phyloP scores from a whole-genome alignment of 30 jellyfish, hydroid and myxozoan species.

The Cassiopea xamachana region DNA sequence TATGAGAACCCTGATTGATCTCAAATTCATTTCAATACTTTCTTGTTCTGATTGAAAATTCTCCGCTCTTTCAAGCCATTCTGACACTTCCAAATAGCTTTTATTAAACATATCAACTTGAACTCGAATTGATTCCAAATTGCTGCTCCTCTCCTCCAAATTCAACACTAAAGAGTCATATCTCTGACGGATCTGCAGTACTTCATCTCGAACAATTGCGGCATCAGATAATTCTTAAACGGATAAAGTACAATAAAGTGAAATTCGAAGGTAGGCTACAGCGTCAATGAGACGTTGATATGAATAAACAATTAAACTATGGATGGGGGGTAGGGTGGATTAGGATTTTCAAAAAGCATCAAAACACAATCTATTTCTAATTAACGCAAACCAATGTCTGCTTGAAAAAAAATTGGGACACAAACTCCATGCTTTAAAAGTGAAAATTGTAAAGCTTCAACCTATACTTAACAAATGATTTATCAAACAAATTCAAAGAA shows the following conservation, averaged over 20 bases:
- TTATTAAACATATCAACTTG: constrained; percentile 83
- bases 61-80: constrained; percentile 95
- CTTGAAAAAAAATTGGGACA: too few relatives aligned
- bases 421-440: too few relatives aligned
- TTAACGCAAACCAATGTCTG: too few relatives aligned
- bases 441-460: too few relatives aligned
- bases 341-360: too few relatives aligned
- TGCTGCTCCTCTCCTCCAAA: constrained; percentile 88
- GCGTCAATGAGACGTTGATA: too few relatives aligned
- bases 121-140: constrained; percentile 77
- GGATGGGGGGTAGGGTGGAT: too few relatives aligned
- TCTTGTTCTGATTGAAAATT: constrained; percentile 66
- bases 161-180: constrained; percentile 58
- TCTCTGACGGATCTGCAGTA: constrained; percentile 65
- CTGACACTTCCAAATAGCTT: constrained; percentile 69
- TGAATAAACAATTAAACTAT: too few relatives aligned
- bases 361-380: too few relatives aligned
- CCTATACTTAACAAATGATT: too few relatives aligned
- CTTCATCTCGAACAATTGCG: constrained; percentile 66
- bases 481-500: too few relatives aligned
- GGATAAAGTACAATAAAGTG: background rate
- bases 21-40: constrained; percentile 50
- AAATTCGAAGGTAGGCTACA: too few relatives aligned
- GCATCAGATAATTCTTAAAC: constrained; percentile 38
- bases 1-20: constrained; percentile 49